Conservation (phyloP, 2,888 invertebrate species). For the Andrena minutula region DNA sequence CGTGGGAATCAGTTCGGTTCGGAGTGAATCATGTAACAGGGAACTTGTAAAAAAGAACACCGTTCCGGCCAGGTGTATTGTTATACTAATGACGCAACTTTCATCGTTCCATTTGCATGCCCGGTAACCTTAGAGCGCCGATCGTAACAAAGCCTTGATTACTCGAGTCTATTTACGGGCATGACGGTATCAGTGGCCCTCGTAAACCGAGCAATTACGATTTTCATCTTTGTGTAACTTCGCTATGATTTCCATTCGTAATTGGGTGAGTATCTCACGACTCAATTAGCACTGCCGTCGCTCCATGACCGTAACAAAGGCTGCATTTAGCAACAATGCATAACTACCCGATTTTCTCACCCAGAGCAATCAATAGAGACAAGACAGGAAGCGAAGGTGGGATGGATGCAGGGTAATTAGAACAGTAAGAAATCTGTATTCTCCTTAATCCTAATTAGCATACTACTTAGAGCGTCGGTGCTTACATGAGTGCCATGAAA, state of each 20-base stretch:
- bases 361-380: no score
- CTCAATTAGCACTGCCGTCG: slow-evolving; percentile 25
- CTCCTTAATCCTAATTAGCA: no score
- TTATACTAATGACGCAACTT: slow-evolving; percentile 21
- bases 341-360: slow-evolving; percentile 7
- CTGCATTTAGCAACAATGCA: neutral
- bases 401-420: no score
- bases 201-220: slow-evolving; percentile 37
- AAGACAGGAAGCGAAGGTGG: no score
- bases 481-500: no score
- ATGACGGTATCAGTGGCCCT: slow-evolving; percentile 37
- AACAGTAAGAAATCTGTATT: no score
- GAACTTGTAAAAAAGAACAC: neutral
- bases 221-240: slow-evolving; percentile 39
- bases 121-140: slow-evolving; percentile 21
- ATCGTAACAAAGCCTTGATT: slow-evolving; percentile 35
- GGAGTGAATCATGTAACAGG: neutral
- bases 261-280: slow-evolving; percentile 47
- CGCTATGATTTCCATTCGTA: slow-evolving; percentile 38
- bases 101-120: slow-evolving; percentile 27
- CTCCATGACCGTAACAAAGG: slow-evolving; percentile 7
- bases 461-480: no score
- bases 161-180: slow-evolving; percentile 34
- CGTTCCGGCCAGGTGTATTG: neutral
- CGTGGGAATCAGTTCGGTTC: neutral